phyloP scores from a whole-genome alignment of 2,113 vertebrate genomes.

The Melanocharis versteri region DNA sequence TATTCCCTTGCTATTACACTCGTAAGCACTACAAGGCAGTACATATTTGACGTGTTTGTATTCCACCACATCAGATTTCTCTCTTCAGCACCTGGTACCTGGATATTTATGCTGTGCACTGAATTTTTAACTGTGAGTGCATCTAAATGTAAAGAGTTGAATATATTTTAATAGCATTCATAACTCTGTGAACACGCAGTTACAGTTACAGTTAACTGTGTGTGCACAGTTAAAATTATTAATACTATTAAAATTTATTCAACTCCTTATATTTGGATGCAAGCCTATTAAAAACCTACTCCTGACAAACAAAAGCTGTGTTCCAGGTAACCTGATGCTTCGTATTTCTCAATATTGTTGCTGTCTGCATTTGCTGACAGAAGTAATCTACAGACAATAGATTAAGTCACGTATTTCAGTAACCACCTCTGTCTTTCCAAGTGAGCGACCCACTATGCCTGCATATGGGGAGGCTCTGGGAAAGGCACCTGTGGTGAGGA shows the following conservation, averaged over 20 bases:
- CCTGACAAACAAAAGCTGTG: neutral
- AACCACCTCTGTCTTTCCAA: neutral
- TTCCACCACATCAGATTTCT: neutral
- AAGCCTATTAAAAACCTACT: neutral
- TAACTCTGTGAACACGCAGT: neutral
- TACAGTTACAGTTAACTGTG: neutral
- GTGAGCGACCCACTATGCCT: neutral
- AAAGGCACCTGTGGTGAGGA: conserved; percentile 72
- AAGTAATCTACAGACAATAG: neutral
- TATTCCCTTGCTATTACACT: neutral
- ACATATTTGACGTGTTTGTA: neutral
- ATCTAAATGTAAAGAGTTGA: neutral
- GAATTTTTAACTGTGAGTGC: neutral
- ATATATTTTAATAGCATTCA: conserved; percentile 24
- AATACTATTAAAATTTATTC: conserved; percentile 50
- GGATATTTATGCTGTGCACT: conserved; percentile 1
- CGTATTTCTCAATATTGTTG: neutral
- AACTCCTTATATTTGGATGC: neutral
- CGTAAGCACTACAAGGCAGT: neutral
- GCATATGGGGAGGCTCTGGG: conserved; percentile 14
- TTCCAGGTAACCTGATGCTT: neutral
- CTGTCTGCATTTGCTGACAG: neutral
- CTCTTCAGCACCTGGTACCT: neutral
- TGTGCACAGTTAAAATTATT: neutral
- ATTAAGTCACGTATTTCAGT: conserved; percentile 49